A percentile compares a stretch with the other conserved stretches of the same genome.
Conservation (phyloP, 2,888 invertebrate genomes). For the Pseudolycoriella hygida region DNA sequence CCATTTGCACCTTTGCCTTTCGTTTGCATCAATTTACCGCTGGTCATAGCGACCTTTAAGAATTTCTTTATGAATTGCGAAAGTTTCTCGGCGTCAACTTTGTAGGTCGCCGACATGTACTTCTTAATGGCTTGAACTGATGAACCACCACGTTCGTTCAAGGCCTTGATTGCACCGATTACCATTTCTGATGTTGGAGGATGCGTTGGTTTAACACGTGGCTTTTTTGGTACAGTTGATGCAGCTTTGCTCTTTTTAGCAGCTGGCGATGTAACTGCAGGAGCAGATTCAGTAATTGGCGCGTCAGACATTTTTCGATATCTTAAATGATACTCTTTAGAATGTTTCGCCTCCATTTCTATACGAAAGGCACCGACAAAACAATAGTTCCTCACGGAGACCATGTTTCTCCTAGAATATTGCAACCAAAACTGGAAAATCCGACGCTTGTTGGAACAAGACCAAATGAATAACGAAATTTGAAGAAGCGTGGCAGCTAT, state of each 20-base stretch:
- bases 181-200: conserved; percentile 38
- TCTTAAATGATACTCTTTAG: too few relatives aligned
- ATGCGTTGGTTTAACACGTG: conserved; percentile 27
- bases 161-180: conserved; percentile 32
- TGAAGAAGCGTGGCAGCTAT: too few relatives aligned
- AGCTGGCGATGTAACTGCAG: conserved; percentile 15
- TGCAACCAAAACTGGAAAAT: too few relatives aligned
- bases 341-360: too few relatives aligned
- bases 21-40: conserved; percentile 35
- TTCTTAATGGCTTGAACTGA: conserved; percentile 32
- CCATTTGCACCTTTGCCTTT: conserved; percentile 37
- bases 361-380: too few relatives aligned
- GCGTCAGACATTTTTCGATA: too few relatives aligned
- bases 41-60: conserved; percentile 36
- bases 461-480: too few relatives aligned
- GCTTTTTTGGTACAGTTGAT: conserved; percentile 18
- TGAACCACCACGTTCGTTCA: conserved; percentile 40
- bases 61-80: conserved; percentile 40
- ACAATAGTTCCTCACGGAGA: too few relatives aligned
- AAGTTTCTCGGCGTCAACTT: conserved; percentile 37
- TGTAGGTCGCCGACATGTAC: conserved; percentile 39
- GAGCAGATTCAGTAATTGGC: conserved; percentile 12
- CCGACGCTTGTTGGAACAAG: too few relatives aligned
- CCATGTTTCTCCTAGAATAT: too few relatives aligned
- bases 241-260: conserved; percentile 14